These are phyloP conservation scores for Cheilosia impressa DNA, from an alignment of 2,888 invertebrate species.

Conservation along the genomic window DNA sequence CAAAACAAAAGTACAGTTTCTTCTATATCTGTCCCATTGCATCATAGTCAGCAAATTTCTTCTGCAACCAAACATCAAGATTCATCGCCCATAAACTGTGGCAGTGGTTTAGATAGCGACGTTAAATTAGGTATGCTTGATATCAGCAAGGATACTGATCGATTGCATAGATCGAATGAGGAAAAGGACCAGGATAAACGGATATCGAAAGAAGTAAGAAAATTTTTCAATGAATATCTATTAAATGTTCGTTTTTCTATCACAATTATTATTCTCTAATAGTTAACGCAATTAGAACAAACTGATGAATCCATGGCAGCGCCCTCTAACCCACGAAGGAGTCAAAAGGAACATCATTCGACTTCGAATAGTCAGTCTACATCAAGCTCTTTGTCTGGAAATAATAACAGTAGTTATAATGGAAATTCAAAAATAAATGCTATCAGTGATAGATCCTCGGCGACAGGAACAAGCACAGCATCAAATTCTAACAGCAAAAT, in stretches of 20 bases:
- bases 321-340: constrained; percentile 77
- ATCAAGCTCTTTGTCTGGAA: constrained; percentile 78
- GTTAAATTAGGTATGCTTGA: constrained; percentile 51
- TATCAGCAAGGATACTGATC: constrained; percentile 52
- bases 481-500: constrained; percentile 72
- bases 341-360: constrained; percentile 75
- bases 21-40: constrained; percentile 67
- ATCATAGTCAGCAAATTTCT: constrained; percentile 66
- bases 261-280: not conserved
- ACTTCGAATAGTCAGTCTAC: constrained; percentile 76
- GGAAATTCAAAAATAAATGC: constrained; percentile 77
- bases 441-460: constrained; percentile 51
- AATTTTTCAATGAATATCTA: not conserved
- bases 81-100: constrained; percentile 22
- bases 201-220: constrained; percentile 63
- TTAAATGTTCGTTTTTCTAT: not conserved
- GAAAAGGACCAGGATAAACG: constrained; percentile 67
- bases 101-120: constrained; percentile 47
- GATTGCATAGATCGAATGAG: constrained; percentile 62
- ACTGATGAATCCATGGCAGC: constrained; percentile 78
- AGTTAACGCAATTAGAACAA: constrained; percentile 65
- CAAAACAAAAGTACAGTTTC: constrained; percentile 78
- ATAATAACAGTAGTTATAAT: constrained; percentile 78
- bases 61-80: constrained; percentile 61
- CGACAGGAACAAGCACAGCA: constrained; percentile 47